Conservation (phyloP, 2,113 vertebrate species). For the Coturnix japonica region DNA sequence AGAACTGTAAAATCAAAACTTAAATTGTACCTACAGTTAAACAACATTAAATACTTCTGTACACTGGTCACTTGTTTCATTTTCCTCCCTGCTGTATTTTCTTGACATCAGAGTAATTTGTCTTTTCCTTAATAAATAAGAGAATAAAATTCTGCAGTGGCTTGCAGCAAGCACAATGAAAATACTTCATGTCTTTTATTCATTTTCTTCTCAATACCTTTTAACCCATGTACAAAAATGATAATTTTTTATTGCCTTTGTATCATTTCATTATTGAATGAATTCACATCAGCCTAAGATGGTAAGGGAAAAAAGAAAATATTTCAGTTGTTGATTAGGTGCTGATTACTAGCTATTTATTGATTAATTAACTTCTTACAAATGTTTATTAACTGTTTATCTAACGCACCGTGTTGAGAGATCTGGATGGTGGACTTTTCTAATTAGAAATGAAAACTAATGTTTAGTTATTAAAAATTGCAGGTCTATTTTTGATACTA, state of each 20-base stretch:
- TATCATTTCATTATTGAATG: neutral
- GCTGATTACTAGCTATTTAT: neutral
- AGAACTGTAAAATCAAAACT: neutral
- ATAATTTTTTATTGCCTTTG: conserved; percentile 20
- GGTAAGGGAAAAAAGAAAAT: conserved; percentile 1
- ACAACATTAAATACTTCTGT: neutral
- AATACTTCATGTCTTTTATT: conserved; percentile 36
- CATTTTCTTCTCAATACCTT: neutral
- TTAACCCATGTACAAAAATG: conserved; percentile 9
- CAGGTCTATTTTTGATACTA: neutral
- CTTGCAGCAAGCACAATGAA: conserved; percentile 30
- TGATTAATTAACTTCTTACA: neutral
- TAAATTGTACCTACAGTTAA: neutral
- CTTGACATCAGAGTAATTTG: conserved; percentile 61
- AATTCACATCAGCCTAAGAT: neutral
- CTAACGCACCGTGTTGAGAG: neutral
- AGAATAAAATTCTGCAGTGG: conserved; percentile 52
- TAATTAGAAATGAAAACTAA: neutral
- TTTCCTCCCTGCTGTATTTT: conserved; percentile 54
- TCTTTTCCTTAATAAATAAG: conserved; percentile 64
- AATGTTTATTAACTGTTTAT: neutral
- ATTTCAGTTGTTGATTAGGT: neutral
- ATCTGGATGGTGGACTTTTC: neutral
- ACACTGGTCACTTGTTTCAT: conserved; percentile 44
- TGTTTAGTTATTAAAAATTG: neutral